These are phyloP conservation scores for Manis crassicaudata DNA, from an alignment of 2,797 vertebrate genomes.

Conservation along the genomic window DNA sequence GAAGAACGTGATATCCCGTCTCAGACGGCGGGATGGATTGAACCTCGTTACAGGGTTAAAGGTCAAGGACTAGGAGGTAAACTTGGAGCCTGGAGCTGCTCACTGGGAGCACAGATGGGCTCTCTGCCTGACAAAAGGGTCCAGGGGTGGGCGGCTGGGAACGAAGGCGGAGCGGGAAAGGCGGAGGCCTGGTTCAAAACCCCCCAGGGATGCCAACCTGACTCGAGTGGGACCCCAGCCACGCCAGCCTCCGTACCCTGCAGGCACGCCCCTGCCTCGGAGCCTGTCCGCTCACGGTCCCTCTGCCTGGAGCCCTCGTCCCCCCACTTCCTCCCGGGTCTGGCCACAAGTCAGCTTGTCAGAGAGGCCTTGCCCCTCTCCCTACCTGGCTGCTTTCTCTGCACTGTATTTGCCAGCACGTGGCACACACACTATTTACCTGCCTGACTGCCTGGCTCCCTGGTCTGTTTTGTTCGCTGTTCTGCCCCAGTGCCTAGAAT, in stretches of 20 bases:
- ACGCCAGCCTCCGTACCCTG: neutral
- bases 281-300: neutral
- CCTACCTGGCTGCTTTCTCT: neutral
- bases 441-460: neutral
- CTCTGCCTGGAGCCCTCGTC: neutral
- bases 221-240: neutral
- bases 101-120: neutral
- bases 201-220: fast-evolving
- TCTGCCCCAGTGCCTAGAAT: neutral
- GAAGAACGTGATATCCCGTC: neutral
- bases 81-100: neutral
- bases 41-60: neutral
- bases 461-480: neutral
- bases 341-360: no score
- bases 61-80: neutral
- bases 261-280: neutral
- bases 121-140: neutral
- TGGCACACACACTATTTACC: fast-evolving
- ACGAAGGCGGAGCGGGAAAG: neutral
- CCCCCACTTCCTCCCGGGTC: neutral
- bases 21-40: neutral
- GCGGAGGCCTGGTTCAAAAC: neutral
- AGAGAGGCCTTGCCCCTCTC: neutral
- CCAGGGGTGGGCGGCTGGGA: neutral
- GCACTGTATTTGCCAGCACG: neutral